Evolutionary conservation across 2,113 vertebrate genomes (phyloP).

Genomic region (Gambusia holbrooki): DNA sequence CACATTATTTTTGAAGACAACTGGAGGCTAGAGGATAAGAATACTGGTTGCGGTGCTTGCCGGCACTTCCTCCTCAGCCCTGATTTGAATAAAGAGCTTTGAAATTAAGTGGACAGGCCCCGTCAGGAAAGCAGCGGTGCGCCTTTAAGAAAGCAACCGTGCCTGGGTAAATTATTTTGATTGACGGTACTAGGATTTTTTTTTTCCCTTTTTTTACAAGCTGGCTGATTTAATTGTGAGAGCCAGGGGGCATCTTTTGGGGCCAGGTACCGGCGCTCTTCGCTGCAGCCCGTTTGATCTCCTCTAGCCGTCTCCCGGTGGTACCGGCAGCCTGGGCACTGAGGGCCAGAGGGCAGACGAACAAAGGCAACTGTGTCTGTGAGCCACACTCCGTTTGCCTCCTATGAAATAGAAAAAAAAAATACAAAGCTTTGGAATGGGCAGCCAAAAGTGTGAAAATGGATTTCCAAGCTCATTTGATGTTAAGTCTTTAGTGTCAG

Average conservation of each 20-base stretch:
- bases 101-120: constrained; percentile 84
- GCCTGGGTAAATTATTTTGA: constrained; percentile 92
- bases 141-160: constrained; percentile 83
- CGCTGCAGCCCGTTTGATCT: constrained; percentile 80
- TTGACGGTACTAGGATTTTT: constrained; percentile 88
- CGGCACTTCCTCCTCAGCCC: constrained; percentile 69
- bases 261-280: constrained; percentile 87
- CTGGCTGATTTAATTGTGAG: constrained; percentile 90
- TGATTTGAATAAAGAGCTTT: constrained; percentile 86
- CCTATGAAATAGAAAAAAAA: constrained; percentile 59
- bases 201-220: constrained; percentile 46
- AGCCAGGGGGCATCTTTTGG: constrained; percentile 92
- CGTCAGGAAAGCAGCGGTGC: constrained; percentile 77
- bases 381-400: constrained; percentile 81
- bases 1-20: constrained; percentile 79
- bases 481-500: constrained; percentile 95
- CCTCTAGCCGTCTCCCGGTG: constrained; percentile 86
- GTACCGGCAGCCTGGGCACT: constrained; percentile 88
- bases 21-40: constrained; percentile 80
- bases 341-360: constrained; percentile 93
- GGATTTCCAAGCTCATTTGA: constrained; percentile 96
- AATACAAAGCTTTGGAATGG: constrained; percentile 90
- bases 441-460: constrained; percentile 92
- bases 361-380: constrained; percentile 91
- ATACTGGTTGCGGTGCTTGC: constrained; percentile 64